These are phyloP conservation scores for Lanius ludovicianus DNA, from an alignment of 2,113 vertebrate genomes.

Conservation along the genomic window DNA sequence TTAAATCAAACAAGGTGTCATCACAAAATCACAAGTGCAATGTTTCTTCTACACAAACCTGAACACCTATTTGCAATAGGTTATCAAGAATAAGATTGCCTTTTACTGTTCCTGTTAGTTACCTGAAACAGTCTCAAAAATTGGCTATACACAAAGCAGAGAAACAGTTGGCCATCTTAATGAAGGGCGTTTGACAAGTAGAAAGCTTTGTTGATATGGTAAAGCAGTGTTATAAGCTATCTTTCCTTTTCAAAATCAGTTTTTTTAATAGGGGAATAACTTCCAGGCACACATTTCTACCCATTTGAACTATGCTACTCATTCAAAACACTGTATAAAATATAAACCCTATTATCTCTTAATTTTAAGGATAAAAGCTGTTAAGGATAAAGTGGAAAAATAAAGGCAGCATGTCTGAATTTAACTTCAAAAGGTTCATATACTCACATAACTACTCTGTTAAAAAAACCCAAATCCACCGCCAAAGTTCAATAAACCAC, in stretches of 20 bases:
- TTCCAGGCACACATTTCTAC: not conserved
- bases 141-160: not conserved
- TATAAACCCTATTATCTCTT: not conserved
- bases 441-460: not conserved
- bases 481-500: not conserved
- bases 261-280: not conserved
- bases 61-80: not conserved
- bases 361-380: not conserved
- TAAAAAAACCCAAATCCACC: not conserved
- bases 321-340: not conserved
- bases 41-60: not conserved
- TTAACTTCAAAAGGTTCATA: not conserved
- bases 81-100: not conserved
- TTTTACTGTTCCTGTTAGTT: not conserved
- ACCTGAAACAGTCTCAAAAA: not conserved
- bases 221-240: not conserved
- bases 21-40: not conserved
- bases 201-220: not conserved
- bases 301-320: not conserved
- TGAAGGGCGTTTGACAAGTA: not conserved
- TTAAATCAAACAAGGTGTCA: not conserved
- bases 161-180: not conserved
- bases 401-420: slow-evolving; percentile 8
- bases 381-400: not conserved
- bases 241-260: not conserved